These are phyloP conservation scores for Sarcophaga bullata DNA, from an alignment of 1,140 invertebrate species.

Conservation along the genomic window DNA sequence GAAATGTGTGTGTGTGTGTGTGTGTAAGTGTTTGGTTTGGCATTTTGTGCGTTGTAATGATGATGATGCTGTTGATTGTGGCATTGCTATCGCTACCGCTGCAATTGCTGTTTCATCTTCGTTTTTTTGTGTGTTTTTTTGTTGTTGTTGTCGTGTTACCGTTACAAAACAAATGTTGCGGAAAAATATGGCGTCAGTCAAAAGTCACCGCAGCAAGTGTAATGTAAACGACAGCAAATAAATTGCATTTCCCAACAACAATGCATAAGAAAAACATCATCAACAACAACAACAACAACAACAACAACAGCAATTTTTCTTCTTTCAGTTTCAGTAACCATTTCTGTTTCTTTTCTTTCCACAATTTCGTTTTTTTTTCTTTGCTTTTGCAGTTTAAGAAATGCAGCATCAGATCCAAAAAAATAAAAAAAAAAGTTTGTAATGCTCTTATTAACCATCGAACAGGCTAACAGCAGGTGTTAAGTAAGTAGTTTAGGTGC, in stretches of 20 bases:
- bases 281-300: neutral
- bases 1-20: neutral
- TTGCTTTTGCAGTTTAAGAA: no score
- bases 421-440: no score
- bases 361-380: no score
- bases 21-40: neutral
- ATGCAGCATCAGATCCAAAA: no score
- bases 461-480: no score
- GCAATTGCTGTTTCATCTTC: neutral
- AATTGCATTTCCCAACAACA: slow-evolving; percentile 58
- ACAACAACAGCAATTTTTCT: neutral
- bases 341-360: neutral
- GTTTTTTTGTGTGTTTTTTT: neutral
- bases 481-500: no score
- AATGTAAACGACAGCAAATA: slow-evolving; percentile 63
- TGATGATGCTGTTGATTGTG: no score
- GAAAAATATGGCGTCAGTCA: slow-evolving; percentile 64
- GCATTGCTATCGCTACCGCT: no score
- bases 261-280: slow-evolving; percentile 45
- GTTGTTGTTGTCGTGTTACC: neutral
- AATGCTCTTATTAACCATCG: no score
- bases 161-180: slow-evolving; percentile 42
- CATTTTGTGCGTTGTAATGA: neutral
- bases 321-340: neutral
- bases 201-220: slow-evolving; percentile 59